Evolutionary conservation across 1,140 invertebrate genomes (phyloP).

Genomic region (Cylas formicarius): DNA sequence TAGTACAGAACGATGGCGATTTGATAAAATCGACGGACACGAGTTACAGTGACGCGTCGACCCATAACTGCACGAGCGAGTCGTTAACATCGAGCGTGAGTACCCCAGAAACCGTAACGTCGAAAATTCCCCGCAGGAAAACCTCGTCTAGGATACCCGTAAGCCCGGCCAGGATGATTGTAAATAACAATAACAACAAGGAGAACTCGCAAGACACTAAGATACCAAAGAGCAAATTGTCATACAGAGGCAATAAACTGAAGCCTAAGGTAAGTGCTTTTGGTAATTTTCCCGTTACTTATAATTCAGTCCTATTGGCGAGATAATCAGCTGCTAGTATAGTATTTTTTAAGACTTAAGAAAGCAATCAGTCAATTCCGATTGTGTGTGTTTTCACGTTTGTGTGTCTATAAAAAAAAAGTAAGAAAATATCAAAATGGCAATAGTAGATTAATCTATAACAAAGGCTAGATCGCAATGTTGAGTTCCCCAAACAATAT

Average conservation of each 20-base stretch:
- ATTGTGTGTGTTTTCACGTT: too few relatives aligned
- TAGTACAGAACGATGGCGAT: conserved; percentile 21
- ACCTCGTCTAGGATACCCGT: conserved; percentile 33
- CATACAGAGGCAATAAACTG: conserved; percentile 32
- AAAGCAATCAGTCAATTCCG: too few relatives aligned
- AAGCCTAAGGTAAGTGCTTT: conserved; percentile 25
- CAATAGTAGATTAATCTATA: too few relatives aligned
- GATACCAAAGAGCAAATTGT: conserved; percentile 39
- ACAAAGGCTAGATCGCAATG: too few relatives aligned
- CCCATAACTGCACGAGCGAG: conserved; percentile 43
- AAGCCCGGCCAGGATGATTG: conserved; percentile 23
- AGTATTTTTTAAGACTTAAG: too few relatives aligned
- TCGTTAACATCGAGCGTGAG: conserved; percentile 60
- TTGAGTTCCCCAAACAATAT: too few relatives aligned
- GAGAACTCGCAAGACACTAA: conserved; percentile 32
- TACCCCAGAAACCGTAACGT: conserved; percentile 53
- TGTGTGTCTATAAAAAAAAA: too few relatives aligned
- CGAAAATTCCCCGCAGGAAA: conserved; percentile 36
- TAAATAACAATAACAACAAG: conserved; percentile 33
- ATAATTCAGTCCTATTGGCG: too few relatives aligned
- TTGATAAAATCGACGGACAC: conserved; percentile 32
- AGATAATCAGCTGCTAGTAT: too few relatives aligned
- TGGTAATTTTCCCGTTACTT: conserved; percentile 8
- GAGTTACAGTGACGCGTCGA: conserved; percentile 24
- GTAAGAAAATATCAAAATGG: too few relatives aligned